These are phyloP conservation scores for Streptopelia turtur DNA, from an alignment of 2,797 vertebrate species.

Conservation along the genomic window DNA sequence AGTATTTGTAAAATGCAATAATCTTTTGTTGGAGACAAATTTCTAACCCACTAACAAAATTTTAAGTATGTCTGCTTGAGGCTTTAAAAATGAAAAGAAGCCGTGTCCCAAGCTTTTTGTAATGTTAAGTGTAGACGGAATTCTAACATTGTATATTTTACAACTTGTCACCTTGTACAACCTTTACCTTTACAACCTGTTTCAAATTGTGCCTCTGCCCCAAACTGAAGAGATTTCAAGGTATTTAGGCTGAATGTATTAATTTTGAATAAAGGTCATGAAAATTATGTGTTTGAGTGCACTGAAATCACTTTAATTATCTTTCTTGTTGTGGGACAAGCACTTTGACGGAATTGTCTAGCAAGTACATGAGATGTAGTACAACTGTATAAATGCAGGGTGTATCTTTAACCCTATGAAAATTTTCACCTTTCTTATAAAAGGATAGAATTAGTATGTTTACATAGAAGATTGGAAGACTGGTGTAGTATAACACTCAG, in stretches of 20 bases:
- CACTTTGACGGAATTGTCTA: background rate
- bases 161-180: background rate
- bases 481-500: background rate
- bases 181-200: background rate
- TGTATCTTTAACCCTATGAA: background rate
- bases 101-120: background rate
- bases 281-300: background rate
- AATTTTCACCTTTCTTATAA: background rate
- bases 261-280: background rate
- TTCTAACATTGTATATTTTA: background rate
- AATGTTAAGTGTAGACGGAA: background rate
- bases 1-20: background rate
- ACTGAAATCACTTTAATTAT: background rate
- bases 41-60: background rate
- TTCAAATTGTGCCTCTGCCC: background rate
- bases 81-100: background rate
- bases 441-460: background rate
- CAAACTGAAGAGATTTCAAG: background rate
- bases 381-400: accelerated
- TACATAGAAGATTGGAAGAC: background rate
- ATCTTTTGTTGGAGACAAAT: background rate
- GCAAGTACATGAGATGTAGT: background rate
- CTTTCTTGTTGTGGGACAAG: background rate
- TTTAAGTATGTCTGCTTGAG: background rate
- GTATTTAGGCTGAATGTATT: background rate